A percentile compares a stretch with the other conserved stretches of the same genome.
Evolutionary conservation across 2,797 vertebrate species (phyloP).

Genomic region (Lutjanus argentimaculatus): DNA sequence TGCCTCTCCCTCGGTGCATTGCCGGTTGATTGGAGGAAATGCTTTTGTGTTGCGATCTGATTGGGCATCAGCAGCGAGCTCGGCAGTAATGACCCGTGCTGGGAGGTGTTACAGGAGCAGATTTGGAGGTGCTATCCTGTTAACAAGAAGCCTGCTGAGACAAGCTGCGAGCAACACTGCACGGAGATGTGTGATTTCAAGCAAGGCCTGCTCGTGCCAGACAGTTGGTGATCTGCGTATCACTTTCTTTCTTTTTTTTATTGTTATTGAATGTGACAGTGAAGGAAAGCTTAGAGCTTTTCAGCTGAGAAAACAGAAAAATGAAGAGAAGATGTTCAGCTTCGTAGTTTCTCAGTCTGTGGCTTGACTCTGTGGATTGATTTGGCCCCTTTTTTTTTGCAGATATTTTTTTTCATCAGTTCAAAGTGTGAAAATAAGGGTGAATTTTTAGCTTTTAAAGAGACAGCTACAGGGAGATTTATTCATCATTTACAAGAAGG

Average conservation of each 20-base stretch:
- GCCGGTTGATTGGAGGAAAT: constrained; percentile 58
- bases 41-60: constrained; percentile 54
- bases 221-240: constrained; percentile 66
- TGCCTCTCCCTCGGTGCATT: constrained; percentile 27
- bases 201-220: constrained; percentile 60
- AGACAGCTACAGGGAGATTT: no score
- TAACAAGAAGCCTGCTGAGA: constrained; percentile 82
- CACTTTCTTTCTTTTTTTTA: constrained; percentile 43
- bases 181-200: constrained; percentile 72
- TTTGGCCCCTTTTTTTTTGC: not conserved
- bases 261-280: constrained; percentile 54
- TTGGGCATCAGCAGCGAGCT: constrained; percentile 53
- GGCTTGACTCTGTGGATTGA: not conserved
- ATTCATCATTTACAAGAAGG: no score
- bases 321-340: constrained; percentile 1
- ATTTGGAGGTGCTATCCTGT: constrained; percentile 80
- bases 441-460: not conserved
- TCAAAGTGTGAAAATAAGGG: not conserved
- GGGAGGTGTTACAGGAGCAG: constrained; percentile 80
- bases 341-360: constrained; percentile 1
- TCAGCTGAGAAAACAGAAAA: constrained; percentile 2
- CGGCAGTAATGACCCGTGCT: constrained; percentile 67
- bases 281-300: constrained; percentile 19
- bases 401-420: not conserved
- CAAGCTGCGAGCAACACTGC: constrained; percentile 68